Base-by-base conservation (phyloP, 30 jellyfish, hydroid and myxozoan species). In the Turritopsis dohrnii region DNA sequence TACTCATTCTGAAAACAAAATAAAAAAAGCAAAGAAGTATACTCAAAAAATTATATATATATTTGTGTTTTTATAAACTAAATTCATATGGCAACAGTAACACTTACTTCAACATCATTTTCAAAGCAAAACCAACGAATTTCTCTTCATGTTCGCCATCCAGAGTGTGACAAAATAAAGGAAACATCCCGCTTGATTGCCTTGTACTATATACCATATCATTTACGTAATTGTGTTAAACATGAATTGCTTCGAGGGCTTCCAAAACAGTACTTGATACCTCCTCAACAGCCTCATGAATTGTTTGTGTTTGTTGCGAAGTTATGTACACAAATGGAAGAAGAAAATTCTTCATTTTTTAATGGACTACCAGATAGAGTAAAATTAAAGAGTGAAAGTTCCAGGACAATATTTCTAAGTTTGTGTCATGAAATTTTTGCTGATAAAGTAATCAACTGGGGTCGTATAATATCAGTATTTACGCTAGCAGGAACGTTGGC, bases 391-490 rank as follows among this genome's bases (percentile, higher is more conserved):
- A 54, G 53, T 4, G 82, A 76, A 29, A 89, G 74, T 80, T 81
- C 83, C 4, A 82, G 83, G 54, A 20, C 90, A 0, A 82, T 88
- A 17, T 89, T 89, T 65, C n/a, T 77, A 41, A 24, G 87, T 21
- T 82, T 89, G 21, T 79, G 84, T 3, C 73, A 80, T 28, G 96
- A 89, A 79, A 89, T 83, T 3, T 71, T 89, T 22, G 80, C 71
- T 21, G 90, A 85, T 84, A 90, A 90, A 71, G 71, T 21, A 26
- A 81, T 84, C n/a, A 89, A 89, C 74, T 85, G 96, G 94, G 96
- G 96, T 7, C 84, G 96, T 52, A 71, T 89, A 7, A 66, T 89
- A 26, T 82, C 94, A 25, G 29, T 85, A 29, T 84, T 84, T 81
- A 82, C 94, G 23, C 79, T 89, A 27, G 81, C 94, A 74, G 96